Conservation (phyloP, 2,888 invertebrate species). For the Uropetala carovei region DNA sequence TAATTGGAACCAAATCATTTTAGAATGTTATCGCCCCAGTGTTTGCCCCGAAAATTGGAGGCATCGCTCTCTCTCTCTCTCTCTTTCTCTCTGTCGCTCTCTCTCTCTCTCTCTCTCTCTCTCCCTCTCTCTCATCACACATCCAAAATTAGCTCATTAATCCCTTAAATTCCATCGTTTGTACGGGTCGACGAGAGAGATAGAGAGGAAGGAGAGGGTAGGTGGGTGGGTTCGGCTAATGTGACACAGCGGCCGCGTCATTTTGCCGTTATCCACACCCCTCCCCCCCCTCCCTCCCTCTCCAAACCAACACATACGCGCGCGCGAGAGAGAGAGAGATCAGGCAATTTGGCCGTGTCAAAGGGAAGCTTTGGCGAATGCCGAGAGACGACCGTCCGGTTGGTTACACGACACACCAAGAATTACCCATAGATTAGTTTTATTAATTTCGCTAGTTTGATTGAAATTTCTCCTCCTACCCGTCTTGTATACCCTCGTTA, state of each 20-base stretch:
- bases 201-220: not conserved
- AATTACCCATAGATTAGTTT: not conserved
- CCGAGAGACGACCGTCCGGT: not conserved
- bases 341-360: not conserved
- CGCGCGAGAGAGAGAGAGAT: not conserved
- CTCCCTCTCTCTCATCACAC: not conserved
- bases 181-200: not conserved
- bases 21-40: slow-evolving; percentile 60
- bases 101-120: not conserved
- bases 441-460: slow-evolving; percentile 3
- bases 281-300: no score
- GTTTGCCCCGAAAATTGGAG: slow-evolving; percentile 55
- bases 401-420: not conserved
- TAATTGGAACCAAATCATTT: slow-evolving; percentile 62
- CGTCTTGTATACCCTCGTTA: not conserved
- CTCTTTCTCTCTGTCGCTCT: not conserved
- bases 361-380: not conserved
- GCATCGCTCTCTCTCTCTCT: not conserved
- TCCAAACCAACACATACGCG: not conserved
- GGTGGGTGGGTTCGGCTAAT: slow-evolving; percentile 21
- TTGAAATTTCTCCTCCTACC: not conserved
- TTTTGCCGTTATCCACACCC: not conserved
- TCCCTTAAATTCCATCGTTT: slow-evolving; percentile 49
- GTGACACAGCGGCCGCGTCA: not conserved
- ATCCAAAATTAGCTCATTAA: slow-evolving; percentile 55